Percentiles rank a stretch among this genome's conserved stretches.
phyloP scores from a whole-genome alignment of 2,888 invertebrate genomes.

The Lamellibrachia columna region DNA sequence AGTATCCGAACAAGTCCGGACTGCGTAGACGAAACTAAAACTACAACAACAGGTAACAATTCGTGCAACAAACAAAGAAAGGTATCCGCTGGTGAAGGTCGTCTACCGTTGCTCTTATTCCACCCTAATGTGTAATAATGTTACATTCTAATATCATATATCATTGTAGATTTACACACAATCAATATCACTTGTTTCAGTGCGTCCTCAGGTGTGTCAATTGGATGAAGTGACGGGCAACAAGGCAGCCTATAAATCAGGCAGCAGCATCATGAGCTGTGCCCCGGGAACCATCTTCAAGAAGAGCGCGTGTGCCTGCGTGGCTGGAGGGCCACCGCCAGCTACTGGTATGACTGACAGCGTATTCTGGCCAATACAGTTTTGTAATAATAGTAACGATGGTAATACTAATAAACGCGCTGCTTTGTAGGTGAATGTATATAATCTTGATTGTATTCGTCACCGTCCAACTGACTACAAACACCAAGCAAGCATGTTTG shows the following conservation, averaged over 20 bases:
- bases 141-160: not conserved
- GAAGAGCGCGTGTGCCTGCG: not conserved
- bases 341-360: not conserved
- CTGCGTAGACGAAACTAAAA: not conserved
- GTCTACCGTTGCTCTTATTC: not conserved
- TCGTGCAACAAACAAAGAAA: not conserved
- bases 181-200: not conserved
- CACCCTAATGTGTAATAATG: not conserved
- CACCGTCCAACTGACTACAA: not conserved
- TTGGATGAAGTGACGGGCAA: not conserved
- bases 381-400: not conserved
- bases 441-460: not conserved
- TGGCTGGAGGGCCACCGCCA: not conserved
- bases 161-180: not conserved
- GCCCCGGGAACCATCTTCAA: slow-evolving; percentile 23
- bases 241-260: not conserved
- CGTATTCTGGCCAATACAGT: not conserved
- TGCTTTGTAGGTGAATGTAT: not conserved
- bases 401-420: not conserved
- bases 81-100: not conserved
- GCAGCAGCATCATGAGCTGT: slow-evolving; percentile 9
- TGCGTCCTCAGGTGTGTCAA: not conserved
- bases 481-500: not conserved
- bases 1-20: not conserved
- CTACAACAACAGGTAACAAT: not conserved